Conservation (phyloP, 2,797 vertebrate genomes). For the Hoplostethus mediterraneus region DNA sequence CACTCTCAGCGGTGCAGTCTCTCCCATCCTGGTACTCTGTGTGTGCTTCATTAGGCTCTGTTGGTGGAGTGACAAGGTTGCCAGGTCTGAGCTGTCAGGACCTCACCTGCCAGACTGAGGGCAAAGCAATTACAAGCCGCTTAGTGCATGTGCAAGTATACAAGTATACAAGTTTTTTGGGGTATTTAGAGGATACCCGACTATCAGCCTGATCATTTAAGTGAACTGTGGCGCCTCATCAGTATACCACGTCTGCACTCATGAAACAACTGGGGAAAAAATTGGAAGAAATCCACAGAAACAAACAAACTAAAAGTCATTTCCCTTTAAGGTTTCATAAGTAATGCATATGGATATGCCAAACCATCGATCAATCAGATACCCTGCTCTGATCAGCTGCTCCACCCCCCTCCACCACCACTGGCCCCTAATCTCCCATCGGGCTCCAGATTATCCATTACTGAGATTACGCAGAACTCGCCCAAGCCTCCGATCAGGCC, state of each 20-base stretch:
- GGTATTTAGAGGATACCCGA: background rate
- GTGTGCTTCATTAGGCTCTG: conserved; percentile 71
- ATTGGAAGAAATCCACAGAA: too few relatives aligned
- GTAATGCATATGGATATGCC: conserved; percentile 2
- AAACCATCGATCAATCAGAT: conserved; percentile 17
- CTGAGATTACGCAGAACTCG: conserved; percentile 64
- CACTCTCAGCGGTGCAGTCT: conserved; percentile 37
- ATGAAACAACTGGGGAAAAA: too few relatives aligned
- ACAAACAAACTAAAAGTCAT: too few relatives aligned
- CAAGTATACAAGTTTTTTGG: background rate
- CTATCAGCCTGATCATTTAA: background rate
- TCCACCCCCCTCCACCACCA: background rate
- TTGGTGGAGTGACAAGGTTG: conserved; percentile 60
- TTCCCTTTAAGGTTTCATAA: too few relatives aligned
- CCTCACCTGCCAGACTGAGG: conserved; percentile 64
- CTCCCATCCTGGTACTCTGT: conserved; percentile 36
- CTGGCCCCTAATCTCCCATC: conserved; percentile 53
- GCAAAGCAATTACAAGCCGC: conserved; percentile 74
- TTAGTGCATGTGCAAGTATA: conserved; percentile 36
- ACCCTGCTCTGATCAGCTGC: conserved; percentile 18
- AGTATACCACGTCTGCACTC: too few relatives aligned
- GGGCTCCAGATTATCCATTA: conserved; percentile 67
- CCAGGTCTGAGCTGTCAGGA: conserved; percentile 70
- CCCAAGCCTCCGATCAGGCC: conserved; percentile 48
- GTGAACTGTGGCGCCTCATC: too few relatives aligned